These are phyloP conservation scores for Palythoa grandiflora DNA, from an alignment of 92 coral and sea anemone genomes.

Conservation along the genomic window DNA sequence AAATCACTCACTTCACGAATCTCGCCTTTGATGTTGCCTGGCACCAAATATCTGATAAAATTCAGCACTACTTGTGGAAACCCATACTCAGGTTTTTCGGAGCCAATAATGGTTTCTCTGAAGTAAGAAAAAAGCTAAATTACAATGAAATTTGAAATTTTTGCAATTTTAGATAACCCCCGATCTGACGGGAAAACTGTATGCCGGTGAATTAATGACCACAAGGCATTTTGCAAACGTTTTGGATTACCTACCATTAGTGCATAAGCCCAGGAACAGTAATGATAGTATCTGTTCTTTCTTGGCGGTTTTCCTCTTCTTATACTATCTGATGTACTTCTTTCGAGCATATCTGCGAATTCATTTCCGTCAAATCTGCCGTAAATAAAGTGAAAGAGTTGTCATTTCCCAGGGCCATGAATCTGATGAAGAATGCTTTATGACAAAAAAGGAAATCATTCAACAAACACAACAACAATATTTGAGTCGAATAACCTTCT, in stretches of 20 bases:
- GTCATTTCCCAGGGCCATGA: slow-evolving; percentile 19
- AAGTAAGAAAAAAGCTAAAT: no score
- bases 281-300: slow-evolving; percentile 39
- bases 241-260: no score
- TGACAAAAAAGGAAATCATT: slow-evolving; percentile 5
- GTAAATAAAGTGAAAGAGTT: slow-evolving; percentile 15
- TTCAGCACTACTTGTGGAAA: no score
- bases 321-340: slow-evolving; percentile 9
- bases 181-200: no score
- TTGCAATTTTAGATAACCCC: no score
- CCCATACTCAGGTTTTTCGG: no score
- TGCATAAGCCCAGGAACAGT: slow-evolving; percentile 9
- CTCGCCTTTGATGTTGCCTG: not conserved
- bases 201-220: no score
- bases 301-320: slow-evolving; percentile 48
- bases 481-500: slow-evolving; percentile 9
- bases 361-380: slow-evolving; percentile 46
- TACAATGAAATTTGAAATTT: no score
- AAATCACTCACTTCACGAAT: not conserved
- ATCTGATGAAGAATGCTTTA: slow-evolving; percentile 13
- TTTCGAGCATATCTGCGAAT: slow-evolving; percentile 33
- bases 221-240: no score
- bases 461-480: slow-evolving; percentile 25
- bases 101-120: no score
- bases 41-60: no score